Conservation (phyloP, 2,888 invertebrate genomes). For the Dryocosmus kuriphilus region DNA sequence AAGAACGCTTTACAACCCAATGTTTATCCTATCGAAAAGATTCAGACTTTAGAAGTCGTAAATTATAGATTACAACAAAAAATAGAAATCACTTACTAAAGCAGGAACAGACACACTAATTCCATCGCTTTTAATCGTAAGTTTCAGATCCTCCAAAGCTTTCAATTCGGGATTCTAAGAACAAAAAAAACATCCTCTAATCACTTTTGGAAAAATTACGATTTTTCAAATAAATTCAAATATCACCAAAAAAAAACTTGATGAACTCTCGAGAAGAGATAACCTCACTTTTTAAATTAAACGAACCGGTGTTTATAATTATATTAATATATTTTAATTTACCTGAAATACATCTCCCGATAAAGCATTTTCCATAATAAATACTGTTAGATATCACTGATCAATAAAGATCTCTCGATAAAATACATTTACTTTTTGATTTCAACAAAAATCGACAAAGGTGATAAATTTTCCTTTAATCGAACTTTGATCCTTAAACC, state of each 20-base stretch:
- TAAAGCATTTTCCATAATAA: constrained; percentile 58
- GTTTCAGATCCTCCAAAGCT: constrained; percentile 75
- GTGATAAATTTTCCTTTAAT: background rate
- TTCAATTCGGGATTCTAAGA: constrained; percentile 68
- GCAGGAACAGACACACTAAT: constrained; percentile 81
- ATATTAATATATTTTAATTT: constrained; percentile 28
- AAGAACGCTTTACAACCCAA: constrained; percentile 81
- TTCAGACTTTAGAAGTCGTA: background rate
- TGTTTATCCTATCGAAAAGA: constrained; percentile 78
- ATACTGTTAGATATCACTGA: constrained; percentile 42
- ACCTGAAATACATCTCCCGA: constrained; percentile 59
- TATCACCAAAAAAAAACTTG: background rate
- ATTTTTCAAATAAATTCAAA: background rate
- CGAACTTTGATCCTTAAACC: background rate
- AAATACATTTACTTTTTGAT: background rate
- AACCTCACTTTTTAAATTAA: background rate
- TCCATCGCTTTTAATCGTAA: constrained; percentile 79
- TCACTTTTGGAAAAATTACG: background rate
- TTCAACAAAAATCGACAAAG: background rate
- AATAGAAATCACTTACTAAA: constrained; percentile 78
- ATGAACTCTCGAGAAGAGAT: background rate
- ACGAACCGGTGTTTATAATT: background rate
- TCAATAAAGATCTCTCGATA: background rate
- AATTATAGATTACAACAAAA: background rate
- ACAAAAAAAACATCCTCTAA: background rate